A percentile compares a stretch with the other conserved stretches of the same genome.
phyloP scores from a whole-genome alignment of 1,140 invertebrate species.

The Oppia nitens region DNA sequence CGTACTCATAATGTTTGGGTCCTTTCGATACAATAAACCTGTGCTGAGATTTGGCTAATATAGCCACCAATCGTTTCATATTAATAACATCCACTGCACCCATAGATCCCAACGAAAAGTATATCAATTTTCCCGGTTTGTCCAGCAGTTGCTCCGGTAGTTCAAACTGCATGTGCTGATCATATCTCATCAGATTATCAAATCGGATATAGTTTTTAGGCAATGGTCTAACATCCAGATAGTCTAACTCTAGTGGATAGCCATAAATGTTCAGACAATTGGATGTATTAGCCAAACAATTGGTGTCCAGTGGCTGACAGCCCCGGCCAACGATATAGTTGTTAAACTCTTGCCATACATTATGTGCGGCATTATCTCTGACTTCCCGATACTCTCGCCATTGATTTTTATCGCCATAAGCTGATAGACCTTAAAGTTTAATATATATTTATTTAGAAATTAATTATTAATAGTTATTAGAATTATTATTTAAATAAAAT shows the following conservation, averaged over 20 bases:
- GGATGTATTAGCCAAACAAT: background rate
- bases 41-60: too few relatives aligned
- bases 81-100: too few relatives aligned
- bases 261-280: background rate
- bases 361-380: background rate
- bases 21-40: too few relatives aligned
- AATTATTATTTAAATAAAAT: too few relatives aligned
- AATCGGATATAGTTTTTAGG: background rate
- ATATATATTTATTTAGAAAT: too few relatives aligned
- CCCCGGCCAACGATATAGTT: background rate
- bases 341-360: background rate
- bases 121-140: conserved; percentile 19
- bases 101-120: too few relatives aligned
- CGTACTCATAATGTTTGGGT: too few relatives aligned
- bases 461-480: too few relatives aligned
- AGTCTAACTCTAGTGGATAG: conserved; percentile 13
- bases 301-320: background rate
- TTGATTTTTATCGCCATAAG: background rate
- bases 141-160: background rate
- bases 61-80: too few relatives aligned
- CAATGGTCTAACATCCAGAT: background rate
- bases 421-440: too few relatives aligned
- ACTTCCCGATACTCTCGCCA: background rate
- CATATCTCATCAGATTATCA: background rate
- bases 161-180: background rate